A percentile compares a stretch with the other conserved stretches of the same genome.
These are phyloP conservation scores for Melanitta fusca DNA, from an alignment of 2,797 vertebrate genomes.

Conservation along the genomic window DNA sequence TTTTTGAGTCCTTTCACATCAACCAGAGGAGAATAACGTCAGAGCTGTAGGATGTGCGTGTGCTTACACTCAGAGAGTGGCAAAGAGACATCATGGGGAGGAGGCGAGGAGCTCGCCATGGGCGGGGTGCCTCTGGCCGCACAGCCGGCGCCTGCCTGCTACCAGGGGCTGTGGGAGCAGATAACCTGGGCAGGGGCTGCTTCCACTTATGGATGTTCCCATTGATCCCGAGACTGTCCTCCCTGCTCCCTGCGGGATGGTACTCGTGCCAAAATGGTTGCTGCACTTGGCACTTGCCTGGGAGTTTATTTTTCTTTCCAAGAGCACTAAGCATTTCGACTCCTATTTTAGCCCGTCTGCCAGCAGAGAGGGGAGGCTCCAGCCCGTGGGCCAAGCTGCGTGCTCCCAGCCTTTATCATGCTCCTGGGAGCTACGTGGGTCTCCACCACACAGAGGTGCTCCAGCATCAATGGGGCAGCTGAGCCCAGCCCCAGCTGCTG, in stretches of 20 bases:
- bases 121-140: rapidly evolving
- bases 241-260: rapidly evolving
- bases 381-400: neutral
- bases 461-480: neutral
- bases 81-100: neutral
- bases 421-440: too few species aligned
- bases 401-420: rapidly evolving
- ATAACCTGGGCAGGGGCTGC: neutral
- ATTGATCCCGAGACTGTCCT: rapidly evolving
- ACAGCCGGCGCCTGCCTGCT: neutral
- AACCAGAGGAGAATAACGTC: neutral
- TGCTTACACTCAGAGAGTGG: neutral
- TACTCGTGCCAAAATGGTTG: neutral
- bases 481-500: neutral
- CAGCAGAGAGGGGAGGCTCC: neutral
- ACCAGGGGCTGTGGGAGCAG: neutral
- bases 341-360: conserved; percentile 3
- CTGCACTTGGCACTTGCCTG: neutral
- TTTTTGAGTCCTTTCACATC: conserved; percentile 24
- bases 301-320: conserved; percentile 34
- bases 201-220: neutral
- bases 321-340: neutral
- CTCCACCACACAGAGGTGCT: neutral
- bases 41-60: neutral
- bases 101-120: neutral